Base-by-base conservation (phyloP, 2,888 invertebrate species). In the Bimastos eiseni region DNA sequence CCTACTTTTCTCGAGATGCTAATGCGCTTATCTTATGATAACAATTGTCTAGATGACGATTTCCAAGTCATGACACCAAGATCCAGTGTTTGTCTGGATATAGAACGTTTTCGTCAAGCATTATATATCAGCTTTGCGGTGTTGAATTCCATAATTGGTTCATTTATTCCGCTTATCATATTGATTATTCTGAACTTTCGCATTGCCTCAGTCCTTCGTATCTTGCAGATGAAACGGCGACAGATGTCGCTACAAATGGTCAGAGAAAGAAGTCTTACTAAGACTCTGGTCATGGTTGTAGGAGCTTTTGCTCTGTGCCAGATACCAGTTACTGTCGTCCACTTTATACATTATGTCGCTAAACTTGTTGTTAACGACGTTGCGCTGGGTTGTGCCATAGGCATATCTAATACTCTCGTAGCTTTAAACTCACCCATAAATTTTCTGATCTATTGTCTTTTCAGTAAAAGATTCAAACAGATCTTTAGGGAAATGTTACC, bases 91-190 rank as follows among this genome's bases (percentile, higher is more conserved):
- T 70, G 70, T 70, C n/a, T n/a, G 11, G 17, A 0, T 8, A 30
- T n/a, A n/a, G n/a, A n/a, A 8, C n/a, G n/a, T n/a, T n/a, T 70
- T 5, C 0, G 11, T 13, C 0, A n/a, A 0, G 11, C 70, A n/a
- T 1, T 70, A n/a, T 70, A 6, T 30, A 70, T 70, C 30, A 6
- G 0, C 13, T 1, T 0, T 8, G 1, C n/a, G n/a, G 70, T 70
- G 8, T 13, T n/a, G 2, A 30, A 70, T 70, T 70, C n/a, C 8
- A n/a, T 70, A 1, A 4, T 70, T 70, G 30, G 30, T 70, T 70
- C 70, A 30, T 30, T n/a, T 11, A 8, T 3, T 70, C 70, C 70
- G n/a, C n/a, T 70, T n/a, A n/a, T 70, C 8, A 70, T 70, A 6
- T 8, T 70, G n/a, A 70, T 70, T n/a, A n/a, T 70, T n/a, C 70